phyloP scores from a whole-genome alignment of 2,113 vertebrate genomes.

The Ptychochromis oligacanthus region DNA sequence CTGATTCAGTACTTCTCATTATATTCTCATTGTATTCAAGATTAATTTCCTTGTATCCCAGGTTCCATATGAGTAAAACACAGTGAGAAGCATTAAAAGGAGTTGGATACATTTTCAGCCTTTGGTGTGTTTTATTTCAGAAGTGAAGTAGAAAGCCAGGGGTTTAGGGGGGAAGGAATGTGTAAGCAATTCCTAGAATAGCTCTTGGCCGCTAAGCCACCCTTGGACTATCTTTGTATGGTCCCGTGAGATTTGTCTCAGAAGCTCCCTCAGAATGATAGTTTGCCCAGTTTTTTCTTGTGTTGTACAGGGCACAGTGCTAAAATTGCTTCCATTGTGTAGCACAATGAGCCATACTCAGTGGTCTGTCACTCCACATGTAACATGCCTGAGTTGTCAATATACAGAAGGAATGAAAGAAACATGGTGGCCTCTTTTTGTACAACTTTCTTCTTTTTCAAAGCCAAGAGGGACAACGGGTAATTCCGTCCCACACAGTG shows the following conservation, averaged over 20 bases:
- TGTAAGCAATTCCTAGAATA: conserved; percentile 77
- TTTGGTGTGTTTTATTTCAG: conserved; percentile 54
- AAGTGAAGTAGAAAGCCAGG: conserved; percentile 59
- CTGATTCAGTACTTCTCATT: conserved; percentile 49
- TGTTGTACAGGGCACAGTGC: conserved; percentile 52
- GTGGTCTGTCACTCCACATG: conserved; percentile 19
- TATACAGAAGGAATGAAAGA: conserved; percentile 47
- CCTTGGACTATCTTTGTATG: conserved; percentile 77
- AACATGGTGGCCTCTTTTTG: conserved; percentile 17
- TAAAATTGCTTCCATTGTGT: conserved; percentile 66
- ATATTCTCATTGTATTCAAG: conserved; percentile 41
- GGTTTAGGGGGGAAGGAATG: conserved; percentile 71
- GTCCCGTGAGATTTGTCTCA: conserved; percentile 76
- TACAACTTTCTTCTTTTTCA: conserved; percentile 31
- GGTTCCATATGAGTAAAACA: conserved; percentile 45
- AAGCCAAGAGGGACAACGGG: conserved; percentile 22
- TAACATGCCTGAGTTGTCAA: conserved; percentile 29
- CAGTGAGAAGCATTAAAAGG: conserved; percentile 28
- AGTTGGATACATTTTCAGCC: conserved; percentile 42
- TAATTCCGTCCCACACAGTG: conserved; percentile 32
- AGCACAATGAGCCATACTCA: conserved; percentile 39
- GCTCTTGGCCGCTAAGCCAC: conserved; percentile 75
- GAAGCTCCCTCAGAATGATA: conserved; percentile 72
- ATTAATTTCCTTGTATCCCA: conserved; percentile 57
- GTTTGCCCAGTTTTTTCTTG: conserved; percentile 68